Conservation (phyloP, 2,113 vertebrate species). For the Cephalopholis sonnerati region DNA sequence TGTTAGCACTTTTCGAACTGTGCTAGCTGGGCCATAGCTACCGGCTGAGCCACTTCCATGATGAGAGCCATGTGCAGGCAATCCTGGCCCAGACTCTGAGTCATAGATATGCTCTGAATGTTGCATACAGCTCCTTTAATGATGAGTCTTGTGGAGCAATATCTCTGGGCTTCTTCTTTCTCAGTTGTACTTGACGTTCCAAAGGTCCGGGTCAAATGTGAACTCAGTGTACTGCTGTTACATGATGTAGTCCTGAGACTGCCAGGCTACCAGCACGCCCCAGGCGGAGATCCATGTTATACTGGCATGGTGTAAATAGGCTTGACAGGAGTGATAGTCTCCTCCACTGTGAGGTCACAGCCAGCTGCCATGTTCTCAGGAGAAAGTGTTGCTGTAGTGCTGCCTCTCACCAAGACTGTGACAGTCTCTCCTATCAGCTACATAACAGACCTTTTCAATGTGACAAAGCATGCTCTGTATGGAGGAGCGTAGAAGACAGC, state of each 20-base stretch:
- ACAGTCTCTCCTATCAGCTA: constrained; percentile 26
- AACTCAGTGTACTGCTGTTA: constrained; percentile 21
- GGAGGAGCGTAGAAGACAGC: background rate
- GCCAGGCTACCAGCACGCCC: background rate
- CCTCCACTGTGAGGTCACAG: constrained; percentile 49
- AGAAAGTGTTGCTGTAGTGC: constrained; percentile 34
- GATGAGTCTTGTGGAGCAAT: background rate
- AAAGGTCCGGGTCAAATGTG: constrained; percentile 4
- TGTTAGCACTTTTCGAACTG: too few species aligned
- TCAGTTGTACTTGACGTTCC: background rate
- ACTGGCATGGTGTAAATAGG: constrained; percentile 34
- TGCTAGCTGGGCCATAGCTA: too few species aligned
- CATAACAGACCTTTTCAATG: constrained; percentile 40
- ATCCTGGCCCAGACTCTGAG: too few species aligned
- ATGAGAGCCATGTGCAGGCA: too few species aligned
- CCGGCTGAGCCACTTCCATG: too few species aligned
- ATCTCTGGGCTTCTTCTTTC: background rate
- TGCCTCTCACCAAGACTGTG: constrained; percentile 30
- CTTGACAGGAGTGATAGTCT: constrained; percentile 50
- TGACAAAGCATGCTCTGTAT: constrained; percentile 4
- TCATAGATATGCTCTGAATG: too few species aligned
- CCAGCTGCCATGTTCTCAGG: constrained; percentile 40
- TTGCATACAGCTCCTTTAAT: too few species aligned
- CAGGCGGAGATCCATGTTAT: constrained; percentile 17
- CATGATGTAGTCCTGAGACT: constrained; percentile 6